phyloP scores from a whole-genome alignment of 2,888 invertebrate species.

The Diaprepes abbreviatus region DNA sequence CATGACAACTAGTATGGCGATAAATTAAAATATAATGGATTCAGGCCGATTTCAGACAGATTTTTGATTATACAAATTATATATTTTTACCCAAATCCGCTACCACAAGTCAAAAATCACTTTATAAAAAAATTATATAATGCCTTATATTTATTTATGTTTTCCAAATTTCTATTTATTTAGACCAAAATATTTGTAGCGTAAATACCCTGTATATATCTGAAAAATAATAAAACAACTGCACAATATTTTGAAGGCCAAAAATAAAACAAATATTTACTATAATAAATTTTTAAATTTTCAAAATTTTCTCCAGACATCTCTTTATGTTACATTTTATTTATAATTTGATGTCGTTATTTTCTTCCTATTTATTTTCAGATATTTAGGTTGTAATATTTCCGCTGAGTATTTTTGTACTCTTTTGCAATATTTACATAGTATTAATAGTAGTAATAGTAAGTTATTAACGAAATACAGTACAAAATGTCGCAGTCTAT shows the following conservation, averaged over 20 bases:
- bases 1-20: too few relatives aligned
- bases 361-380: constrained; percentile 16
- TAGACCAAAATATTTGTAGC: too few relatives aligned
- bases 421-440: constrained; percentile 18
- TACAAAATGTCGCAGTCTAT: constrained; percentile 61
- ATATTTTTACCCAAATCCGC: too few relatives aligned
- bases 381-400: constrained; percentile 17
- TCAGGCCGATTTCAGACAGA: too few relatives aligned
- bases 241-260: not conserved
- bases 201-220: constrained; percentile 5
- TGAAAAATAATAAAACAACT: not conserved
- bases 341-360: constrained; percentile 9
- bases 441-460: not conserved
- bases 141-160: too few relatives aligned
- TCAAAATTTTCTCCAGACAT: not conserved
- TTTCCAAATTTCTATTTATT: too few relatives aligned
- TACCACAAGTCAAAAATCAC: too few relatives aligned
- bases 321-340: constrained; percentile 1
- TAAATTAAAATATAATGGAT: too few relatives aligned
- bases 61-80: too few relatives aligned
- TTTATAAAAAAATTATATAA: too few relatives aligned
- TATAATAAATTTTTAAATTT: not conserved
- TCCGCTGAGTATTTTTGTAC: constrained; percentile 23
- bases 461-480: constrained; percentile 10
- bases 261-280: not conserved